Conservation (phyloP, 1,140 invertebrate genomes). For the Hirudo medicinalis region DNA sequence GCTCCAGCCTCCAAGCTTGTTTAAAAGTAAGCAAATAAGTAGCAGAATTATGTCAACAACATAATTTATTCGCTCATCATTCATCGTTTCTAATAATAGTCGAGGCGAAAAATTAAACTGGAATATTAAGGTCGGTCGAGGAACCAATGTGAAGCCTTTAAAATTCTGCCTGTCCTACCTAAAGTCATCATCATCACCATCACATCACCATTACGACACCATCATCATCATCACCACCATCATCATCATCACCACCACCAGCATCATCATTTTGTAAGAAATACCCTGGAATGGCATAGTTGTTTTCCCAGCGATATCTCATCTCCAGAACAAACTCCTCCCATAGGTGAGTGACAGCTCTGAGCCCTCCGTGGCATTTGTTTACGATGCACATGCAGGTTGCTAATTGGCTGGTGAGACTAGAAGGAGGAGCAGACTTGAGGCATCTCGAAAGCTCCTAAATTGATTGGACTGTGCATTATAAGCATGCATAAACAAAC, state of each 20-base stretch:
- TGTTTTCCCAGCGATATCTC: conserved; percentile 73
- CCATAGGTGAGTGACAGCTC: conserved; percentile 75
- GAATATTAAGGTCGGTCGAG: too few species aligned
- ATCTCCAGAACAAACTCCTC: conserved; percentile 79
- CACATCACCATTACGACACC: too few species aligned
- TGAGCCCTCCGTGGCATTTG: conserved; percentile 60
- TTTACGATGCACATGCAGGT: conserved; percentile 64
- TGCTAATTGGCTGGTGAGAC: conserved; percentile 69
- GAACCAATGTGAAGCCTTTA: too few species aligned
- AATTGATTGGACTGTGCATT: neutral
- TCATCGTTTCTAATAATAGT: too few species aligned
- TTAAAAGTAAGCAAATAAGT: too few species aligned
- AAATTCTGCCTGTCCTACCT: too few species aligned
- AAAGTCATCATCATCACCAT: too few species aligned
- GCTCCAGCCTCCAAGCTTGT: conserved; percentile 57
- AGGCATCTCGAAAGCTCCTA: conserved; percentile 36
- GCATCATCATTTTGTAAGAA: conserved; percentile 34
- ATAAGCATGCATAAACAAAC: conserved; percentile 10
- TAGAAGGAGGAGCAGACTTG: conserved; percentile 62
- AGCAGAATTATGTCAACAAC: too few species aligned
- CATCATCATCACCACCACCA: too few species aligned
- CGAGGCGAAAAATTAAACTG: too few species aligned
- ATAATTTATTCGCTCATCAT: too few species aligned
- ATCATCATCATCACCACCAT: too few species aligned
- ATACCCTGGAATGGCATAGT: conserved; percentile 67